Evolutionary conservation across 2,113 vertebrate species (phyloP), one percentile per base, ranked within the genome.

Genomic region (Ranitomeya imitator): DNA sequence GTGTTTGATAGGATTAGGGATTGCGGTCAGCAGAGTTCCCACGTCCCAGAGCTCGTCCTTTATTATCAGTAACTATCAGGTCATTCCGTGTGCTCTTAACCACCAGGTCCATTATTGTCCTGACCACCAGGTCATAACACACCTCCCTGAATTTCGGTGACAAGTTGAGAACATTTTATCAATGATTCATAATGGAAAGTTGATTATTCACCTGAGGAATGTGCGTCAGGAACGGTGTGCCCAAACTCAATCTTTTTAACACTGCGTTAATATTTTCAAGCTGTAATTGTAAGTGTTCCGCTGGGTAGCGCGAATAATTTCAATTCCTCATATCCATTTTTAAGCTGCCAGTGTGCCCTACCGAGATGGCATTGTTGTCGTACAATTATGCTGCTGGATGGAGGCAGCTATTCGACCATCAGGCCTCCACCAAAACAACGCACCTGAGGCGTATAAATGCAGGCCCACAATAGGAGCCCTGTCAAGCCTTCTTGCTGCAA

Each of bases 371-470:
- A 88, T 88, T 88, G 87, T 88, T 83, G 57, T 84, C 71, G n/a
- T 31, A 83, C 79, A 88, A 88, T 88, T 88, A 88, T 65, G 59
- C 59, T 65, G 37, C 80, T 54, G 16, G 19, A 82, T 55, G 87
- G 80, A 77, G 71, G 80, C 80, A 55, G 87, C 77, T 60, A 88
- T 83, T 83, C 80, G 87, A 83, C 87, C 87, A 83, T 84, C 45
- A 76, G 87, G 45, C 67, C 87, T 77, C 80, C 67, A 76, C 69
- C 80, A 84, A 88, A 83, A 88, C 80, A 88, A 88, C 71, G 45
- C 80, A 77, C 87, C 80, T 88, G 80, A 88, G 80, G 87, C 63
- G 87, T 83, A 67, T 83, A 88, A 88, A 88, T 88, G 87, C 87
- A 84, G 80, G 31, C 61, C 31, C 71, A 88, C 80, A 88, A 88